phyloP scores from a whole-genome alignment of 2,113 vertebrate genomes.

The Charadrius vociferus region DNA sequence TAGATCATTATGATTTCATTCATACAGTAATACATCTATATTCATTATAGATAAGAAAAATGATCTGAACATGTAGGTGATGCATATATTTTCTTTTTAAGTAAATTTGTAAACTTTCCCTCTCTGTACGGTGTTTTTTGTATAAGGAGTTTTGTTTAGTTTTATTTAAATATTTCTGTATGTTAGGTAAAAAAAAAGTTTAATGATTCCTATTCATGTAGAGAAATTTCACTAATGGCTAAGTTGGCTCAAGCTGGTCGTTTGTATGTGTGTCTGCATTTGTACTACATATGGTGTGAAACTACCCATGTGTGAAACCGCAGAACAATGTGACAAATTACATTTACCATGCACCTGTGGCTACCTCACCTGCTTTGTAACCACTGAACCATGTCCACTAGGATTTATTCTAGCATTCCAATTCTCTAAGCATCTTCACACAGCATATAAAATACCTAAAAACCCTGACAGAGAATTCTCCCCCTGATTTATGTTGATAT shows the following conservation, averaged over 20 bases:
- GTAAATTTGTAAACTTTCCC: not conserved
- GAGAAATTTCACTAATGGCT: not conserved
- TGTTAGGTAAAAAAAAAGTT: not conserved
- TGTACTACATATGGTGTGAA: slow-evolving; percentile 30
- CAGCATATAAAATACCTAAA: slow-evolving; percentile 3
- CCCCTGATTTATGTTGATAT: not conserved
- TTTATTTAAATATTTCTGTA: not conserved
- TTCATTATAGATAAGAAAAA: not conserved
- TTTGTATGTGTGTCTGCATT: slow-evolving; percentile 1
- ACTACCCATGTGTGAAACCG: slow-evolving; percentile 50
- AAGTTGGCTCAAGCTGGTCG: not conserved
- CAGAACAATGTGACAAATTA: slow-evolving; percentile 63
- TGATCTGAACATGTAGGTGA: not conserved
- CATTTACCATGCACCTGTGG: slow-evolving; percentile 59
- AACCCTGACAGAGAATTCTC: not conserved
- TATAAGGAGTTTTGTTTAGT: not conserved
- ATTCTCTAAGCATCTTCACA: not conserved
- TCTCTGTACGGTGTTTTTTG: not conserved
- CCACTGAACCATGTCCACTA: slow-evolving; percentile 25
- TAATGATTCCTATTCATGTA: not conserved
- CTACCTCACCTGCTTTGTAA: slow-evolving; percentile 48
- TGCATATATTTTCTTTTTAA: not conserved
- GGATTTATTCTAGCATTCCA: slow-evolving; percentile 47
- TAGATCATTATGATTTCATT: not conserved
- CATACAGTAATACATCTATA: not conserved